Evolutionary conservation across 2,888 invertebrate species (phyloP).

Genomic region (Ditylenchus weischeri): DNA sequence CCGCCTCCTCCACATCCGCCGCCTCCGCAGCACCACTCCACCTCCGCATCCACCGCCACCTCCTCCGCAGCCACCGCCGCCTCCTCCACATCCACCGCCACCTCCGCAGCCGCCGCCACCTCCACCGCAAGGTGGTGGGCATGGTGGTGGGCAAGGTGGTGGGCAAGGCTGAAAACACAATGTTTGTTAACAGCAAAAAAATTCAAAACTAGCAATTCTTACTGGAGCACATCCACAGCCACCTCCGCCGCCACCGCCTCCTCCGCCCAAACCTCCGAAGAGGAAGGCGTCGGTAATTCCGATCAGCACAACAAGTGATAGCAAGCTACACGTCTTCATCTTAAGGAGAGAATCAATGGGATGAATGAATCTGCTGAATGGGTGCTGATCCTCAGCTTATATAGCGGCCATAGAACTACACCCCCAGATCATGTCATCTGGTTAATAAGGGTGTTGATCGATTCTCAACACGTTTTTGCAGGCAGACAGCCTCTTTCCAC

Average conservation of each 20-base stretch:
- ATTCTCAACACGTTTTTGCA: too few relatives aligned
- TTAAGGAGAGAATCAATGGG: background rate
- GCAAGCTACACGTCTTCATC: background rate
- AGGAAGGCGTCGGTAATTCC: constrained; percentile 2
- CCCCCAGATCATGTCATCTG: too few relatives aligned
- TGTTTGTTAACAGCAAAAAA: background rate
- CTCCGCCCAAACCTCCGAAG: constrained; percentile 9
- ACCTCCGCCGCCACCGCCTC: background rate
- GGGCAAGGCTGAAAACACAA: background rate
- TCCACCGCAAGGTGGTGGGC: constrained; percentile 10
- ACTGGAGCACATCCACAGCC: constrained; percentile 3
- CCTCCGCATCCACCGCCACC: constrained; percentile 1
- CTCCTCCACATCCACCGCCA: constrained; percentile 1
- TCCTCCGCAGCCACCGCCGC: background rate
- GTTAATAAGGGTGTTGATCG: too few relatives aligned
- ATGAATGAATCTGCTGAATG: constrained; percentile 1
- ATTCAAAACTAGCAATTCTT: background rate
- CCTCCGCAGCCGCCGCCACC: constrained; percentile 3
- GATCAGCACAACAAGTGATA: background rate
- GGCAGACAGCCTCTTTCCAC: too few relatives aligned
- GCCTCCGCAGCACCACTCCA: background rate
- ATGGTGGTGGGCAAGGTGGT: constrained; percentile 9
- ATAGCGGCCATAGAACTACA: constrained; percentile 1
- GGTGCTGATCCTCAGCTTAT: background rate
- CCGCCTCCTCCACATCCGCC: constrained; percentile 1